Conservation (phyloP, 1,140 invertebrate genomes). For the Drosophila sturtevanti region DNA sequence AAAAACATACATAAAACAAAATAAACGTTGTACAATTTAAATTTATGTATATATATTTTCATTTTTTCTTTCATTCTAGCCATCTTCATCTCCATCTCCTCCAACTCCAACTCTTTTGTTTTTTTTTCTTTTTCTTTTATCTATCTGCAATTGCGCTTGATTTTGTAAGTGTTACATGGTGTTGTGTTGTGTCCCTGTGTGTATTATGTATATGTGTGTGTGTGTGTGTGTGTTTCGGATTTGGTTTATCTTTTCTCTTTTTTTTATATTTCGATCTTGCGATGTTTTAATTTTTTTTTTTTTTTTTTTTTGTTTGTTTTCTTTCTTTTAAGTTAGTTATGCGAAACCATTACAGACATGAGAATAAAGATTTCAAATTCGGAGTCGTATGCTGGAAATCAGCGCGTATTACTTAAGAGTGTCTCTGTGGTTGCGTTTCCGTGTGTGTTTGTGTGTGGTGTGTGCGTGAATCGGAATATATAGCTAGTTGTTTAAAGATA, state of each 20-base stretch:
- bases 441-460: conserved; percentile 33
- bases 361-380: conserved; percentile 74
- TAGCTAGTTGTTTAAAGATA: conserved; percentile 71
- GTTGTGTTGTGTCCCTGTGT: not conserved
- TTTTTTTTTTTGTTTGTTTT: not conserved
- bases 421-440: conserved; percentile 10
- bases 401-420: not conserved
- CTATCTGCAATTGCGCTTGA: conserved; percentile 26
- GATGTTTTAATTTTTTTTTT: not conserved
- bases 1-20: conserved; percentile 49
- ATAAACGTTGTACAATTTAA: conserved; percentile 73
- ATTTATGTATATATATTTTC: conserved; percentile 71
- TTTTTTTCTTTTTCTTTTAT: conserved; percentile 6
- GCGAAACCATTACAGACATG: conserved; percentile 72
- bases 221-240: conserved; percentile 2
- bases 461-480: conserved; percentile 74
- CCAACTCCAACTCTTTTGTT: conserved; percentile 7
- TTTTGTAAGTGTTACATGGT: conserved; percentile 25
- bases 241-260: conserved; percentile 12
- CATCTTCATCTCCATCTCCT: conserved; percentile 18
- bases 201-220: conserved; percentile 4
- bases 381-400: conserved; percentile 12
- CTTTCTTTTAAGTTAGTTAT: conserved; percentile 32
- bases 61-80: conserved; percentile 32
- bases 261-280: no score